Evolutionary conservation across 2,797 vertebrate species (phyloP), one percentile per base, ranked within the genome.

Genomic region (Clangula hyemalis): DNA sequence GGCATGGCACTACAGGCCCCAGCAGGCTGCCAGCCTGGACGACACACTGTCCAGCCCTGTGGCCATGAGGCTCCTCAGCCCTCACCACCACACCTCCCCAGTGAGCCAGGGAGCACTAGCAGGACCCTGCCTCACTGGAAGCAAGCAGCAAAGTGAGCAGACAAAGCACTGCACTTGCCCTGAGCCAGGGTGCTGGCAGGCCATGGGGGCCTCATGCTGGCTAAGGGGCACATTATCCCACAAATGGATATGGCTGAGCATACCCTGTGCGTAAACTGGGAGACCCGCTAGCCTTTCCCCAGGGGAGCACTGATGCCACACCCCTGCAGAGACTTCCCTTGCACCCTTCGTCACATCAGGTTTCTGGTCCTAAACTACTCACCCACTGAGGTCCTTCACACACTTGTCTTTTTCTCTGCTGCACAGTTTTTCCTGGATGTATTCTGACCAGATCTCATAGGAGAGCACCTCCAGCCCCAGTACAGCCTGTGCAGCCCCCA

Each of bases 191-290:
- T 45, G 32, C 51, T 72, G 38, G 20, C 74, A 70, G 34, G 30
- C 53, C 53, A 27, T 17, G 27, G 62, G 38, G 39, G 39, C 41
- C 28, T 65, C 28, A 3, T 24, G 24, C 22, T 65, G 41, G 25
- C 11, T 75, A 43, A 25, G 36, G 3, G 8, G 17, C 3, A 13
- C 14, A n/a, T n/a, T n/a, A n/a, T n/a, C n/a, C n/a, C n/a, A n/a
- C n/a, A n/a, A n/a, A n/a, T n/a, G n/a, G n/a, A n/a, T n/a, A n/a
- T 5, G 6, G 34, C 27, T 0, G 0, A 73, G 41, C 24, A 70
- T 88, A 74, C 45, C 39, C 24, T 32, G 22, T 58, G 39, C 66
- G n/a, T 0, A 0, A 4, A 78, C 34, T 24, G 13, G 13, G 22
- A 72, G 28, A 84, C 8, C 18, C 0, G 0, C 30, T 49, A 13